A percentile compares a stretch with the other conserved stretches of the same genome.
phyloP scores from a whole-genome alignment of 1,140 invertebrate genomes.

The Heliconius nattereri region DNA sequence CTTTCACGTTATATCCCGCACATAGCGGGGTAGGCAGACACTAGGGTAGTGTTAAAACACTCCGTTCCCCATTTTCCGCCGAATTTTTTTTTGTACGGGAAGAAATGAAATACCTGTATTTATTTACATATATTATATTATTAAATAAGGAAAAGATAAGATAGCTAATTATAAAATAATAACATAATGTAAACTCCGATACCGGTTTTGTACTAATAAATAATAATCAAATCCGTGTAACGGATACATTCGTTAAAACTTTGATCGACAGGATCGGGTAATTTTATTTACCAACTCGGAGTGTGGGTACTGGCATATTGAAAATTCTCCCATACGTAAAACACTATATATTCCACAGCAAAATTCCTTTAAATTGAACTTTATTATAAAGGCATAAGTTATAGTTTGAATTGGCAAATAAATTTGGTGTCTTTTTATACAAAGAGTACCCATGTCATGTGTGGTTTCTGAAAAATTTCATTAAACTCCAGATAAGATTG shows the following conservation, averaged over 20 bases:
- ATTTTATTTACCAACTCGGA: conserved; percentile 39
- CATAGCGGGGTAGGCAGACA: background rate
- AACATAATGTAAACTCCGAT: background rate
- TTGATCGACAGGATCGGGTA: conserved; percentile 29
- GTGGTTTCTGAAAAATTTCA: conserved; percentile 44
- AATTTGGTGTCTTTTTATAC: conserved; percentile 14
- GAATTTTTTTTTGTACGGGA: background rate
- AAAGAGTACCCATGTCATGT: conserved; percentile 31
- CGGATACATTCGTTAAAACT: conserved; percentile 35
- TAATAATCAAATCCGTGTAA: conserved; percentile 18
- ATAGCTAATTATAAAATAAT: conserved; percentile 2
- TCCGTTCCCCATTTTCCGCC: background rate
- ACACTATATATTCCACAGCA: background rate
- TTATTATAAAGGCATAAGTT: background rate
- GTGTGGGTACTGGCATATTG: conserved; percentile 6
- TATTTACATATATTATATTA: background rate
- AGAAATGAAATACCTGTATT: background rate
- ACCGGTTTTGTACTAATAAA: conserved; percentile 12
- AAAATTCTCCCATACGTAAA: background rate
- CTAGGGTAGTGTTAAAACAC: background rate
- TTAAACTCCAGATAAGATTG: conserved; percentile 42
- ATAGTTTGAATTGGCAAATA: background rate
- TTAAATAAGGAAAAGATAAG: too few relatives aligned
- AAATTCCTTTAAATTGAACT: background rate
- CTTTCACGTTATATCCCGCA: background rate